Base-by-base conservation (phyloP, 2,888 invertebrate genomes). In the Agrochola lota region DNA sequence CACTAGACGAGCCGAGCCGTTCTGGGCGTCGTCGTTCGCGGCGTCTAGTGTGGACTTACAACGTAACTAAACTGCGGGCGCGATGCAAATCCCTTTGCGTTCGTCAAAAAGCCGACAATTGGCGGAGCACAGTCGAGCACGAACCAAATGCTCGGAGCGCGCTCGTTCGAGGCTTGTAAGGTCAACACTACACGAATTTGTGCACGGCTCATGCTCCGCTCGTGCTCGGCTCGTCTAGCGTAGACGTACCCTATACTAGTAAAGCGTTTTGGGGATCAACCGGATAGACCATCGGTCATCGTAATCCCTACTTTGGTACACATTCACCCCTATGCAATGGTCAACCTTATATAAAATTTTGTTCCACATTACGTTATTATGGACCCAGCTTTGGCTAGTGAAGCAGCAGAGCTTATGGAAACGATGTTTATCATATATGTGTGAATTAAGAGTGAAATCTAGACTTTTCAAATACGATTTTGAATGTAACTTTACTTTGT, bases 281-380 rank as follows among this genome's bases (percentile, higher is more conserved):
- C 6, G 71, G 76, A 72, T 74, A 69, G 55, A 63, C 78, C 79
- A 85, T 83, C 67, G 69, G 72, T 86, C 81, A 84, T 81, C 62
- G 70, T 84, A 85, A 85, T 83, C 84, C 77, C 67, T 62, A 52
- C 68, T 76, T 40, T 57, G 60, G 71, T 52, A 52, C 71, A 64
- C 59, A n/a, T 43, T 71, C 30, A 66, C 74, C 80, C 80, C 55
- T 67, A 71, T 26, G 35, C 76, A 69, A 82, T 83, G 83, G 60
- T 64, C 40, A 68, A 17, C 70, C 43, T 81, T 73, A 78, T 81
- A 86, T 79, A 83, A 86, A 85, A 84, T 84, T 80, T 78, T 73
- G 81, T 71, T 71, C 49, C 52, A 59, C 80, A 57, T 83, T 73
- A 76, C 52, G 64, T 72, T 70, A 80, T 74, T 81, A 74, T 71